phyloP scores from a whole-genome alignment of 1,140 invertebrate species.

The Zaprionus lachaisei region DNA sequence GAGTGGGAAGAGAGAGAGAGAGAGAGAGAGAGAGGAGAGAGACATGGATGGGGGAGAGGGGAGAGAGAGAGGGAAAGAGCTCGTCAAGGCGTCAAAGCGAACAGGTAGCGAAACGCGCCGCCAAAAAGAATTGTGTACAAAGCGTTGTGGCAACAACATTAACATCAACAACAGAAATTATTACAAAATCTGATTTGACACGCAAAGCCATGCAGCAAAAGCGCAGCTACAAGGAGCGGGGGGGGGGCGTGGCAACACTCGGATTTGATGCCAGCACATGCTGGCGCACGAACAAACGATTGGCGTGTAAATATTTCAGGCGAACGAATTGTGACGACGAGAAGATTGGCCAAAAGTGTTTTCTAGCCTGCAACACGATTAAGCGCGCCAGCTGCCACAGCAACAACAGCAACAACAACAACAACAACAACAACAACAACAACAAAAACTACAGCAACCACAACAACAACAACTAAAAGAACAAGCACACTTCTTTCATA shows the following conservation, averaged over 20 bases:
- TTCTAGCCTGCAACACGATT: slow-evolving; percentile 32
- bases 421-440: slow-evolving; percentile 11
- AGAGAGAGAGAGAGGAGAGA: not conserved
- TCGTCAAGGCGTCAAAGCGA: slow-evolving; percentile 18
- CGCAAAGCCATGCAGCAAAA: slow-evolving; percentile 56
- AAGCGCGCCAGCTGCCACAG: slow-evolving; percentile 25
- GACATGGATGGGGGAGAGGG: not conserved
- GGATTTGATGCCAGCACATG: not conserved
- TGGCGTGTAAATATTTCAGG: slow-evolving; percentile 36
- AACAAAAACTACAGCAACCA: not conserved
- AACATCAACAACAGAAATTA: slow-evolving; percentile 43
- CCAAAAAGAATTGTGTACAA: slow-evolving; percentile 35
- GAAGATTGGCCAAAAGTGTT: slow-evolving; percentile 32
- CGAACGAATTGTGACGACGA: slow-evolving; percentile 16
- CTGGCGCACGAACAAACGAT: slow-evolving; percentile 19
- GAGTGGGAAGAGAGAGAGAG: not conserved
- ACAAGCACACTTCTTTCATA: not conserved
- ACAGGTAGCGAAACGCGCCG: not conserved
- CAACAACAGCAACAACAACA: slow-evolving; percentile 10
- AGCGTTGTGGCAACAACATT: slow-evolving; percentile 38
- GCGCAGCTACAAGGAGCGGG: not conserved
- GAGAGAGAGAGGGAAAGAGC: not conserved
- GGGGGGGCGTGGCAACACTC: not conserved
- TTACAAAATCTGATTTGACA: slow-evolving; percentile 77
- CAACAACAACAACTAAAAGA: not conserved